These are phyloP conservation scores for Scartelaos histophorus DNA, from an alignment of 2,113 vertebrate genomes.

Conservation along the genomic window DNA sequence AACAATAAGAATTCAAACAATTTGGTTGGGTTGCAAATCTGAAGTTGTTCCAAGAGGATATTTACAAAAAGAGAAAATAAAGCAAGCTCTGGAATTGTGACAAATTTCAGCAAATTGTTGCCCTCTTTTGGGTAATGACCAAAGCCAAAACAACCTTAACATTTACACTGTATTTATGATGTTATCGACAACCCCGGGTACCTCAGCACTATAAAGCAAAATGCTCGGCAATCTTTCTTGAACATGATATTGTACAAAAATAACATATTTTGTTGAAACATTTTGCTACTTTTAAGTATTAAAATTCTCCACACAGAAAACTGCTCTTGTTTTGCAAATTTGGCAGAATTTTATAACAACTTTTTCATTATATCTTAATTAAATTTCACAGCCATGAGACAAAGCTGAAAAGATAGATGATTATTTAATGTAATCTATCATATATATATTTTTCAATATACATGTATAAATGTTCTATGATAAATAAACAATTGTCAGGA, in stretches of 20 bases:
- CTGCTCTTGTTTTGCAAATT: conserved; percentile 60
- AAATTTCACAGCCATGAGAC: conserved; percentile 62
- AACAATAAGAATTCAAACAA: conserved; percentile 38
- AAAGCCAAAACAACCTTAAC: conserved; percentile 30
- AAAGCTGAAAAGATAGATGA: conserved; percentile 54
- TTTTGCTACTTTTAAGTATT: conserved; percentile 69
- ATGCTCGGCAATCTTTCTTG: conserved; percentile 48
- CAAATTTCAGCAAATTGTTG: conserved; percentile 39
- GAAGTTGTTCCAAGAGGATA: conserved; percentile 42
- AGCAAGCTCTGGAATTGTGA: conserved; percentile 31
- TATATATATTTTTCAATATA: conserved; percentile 32
- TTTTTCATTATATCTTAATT: conserved; percentile 55
- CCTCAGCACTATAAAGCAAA: conserved; percentile 49
- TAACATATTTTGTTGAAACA: conserved; percentile 68
- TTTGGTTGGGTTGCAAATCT: conserved; percentile 37
- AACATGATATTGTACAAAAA: conserved; percentile 73
- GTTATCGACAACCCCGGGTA: conserved; percentile 42
- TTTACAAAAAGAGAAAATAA: conserved; percentile 41
- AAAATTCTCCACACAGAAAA: conserved; percentile 66
- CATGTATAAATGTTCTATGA: conserved; percentile 57
- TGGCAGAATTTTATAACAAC: conserved; percentile 57
- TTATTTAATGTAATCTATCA: conserved; percentile 45
- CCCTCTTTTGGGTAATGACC: conserved; percentile 28
- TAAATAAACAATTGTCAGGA: conserved; percentile 69
- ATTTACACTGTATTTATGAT: conserved; percentile 30